These are phyloP conservation scores for Hemiprocne comata DNA, from an alignment of 2,113 vertebrate species.

Conservation along the genomic window DNA sequence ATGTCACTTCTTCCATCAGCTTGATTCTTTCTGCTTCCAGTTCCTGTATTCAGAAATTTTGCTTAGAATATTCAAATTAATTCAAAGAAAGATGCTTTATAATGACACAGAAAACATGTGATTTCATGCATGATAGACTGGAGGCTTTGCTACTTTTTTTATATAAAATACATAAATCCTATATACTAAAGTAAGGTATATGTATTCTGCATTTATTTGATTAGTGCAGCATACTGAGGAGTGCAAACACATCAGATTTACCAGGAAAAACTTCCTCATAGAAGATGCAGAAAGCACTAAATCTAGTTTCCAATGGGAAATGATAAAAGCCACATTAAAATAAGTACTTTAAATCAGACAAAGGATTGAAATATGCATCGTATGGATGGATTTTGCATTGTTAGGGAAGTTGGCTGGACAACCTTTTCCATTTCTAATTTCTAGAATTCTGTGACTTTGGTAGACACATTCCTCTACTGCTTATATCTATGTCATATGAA, in stretches of 20 bases:
- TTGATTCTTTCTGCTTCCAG: slow-evolving; percentile 84
- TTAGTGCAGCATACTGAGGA: neutral
- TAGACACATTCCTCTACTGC: neutral
- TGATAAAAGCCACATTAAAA: neutral
- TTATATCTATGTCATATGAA: neutral
- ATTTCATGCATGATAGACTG: neutral
- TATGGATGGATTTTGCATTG: neutral
- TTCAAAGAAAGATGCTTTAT: neutral
- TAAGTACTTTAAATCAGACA: neutral
- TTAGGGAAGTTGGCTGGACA: neutral
- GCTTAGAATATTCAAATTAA: neutral
- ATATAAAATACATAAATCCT: neutral
- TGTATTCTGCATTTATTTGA: neutral
- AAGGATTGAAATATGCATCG: neutral
- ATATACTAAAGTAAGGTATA: neutral
- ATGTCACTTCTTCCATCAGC: slow-evolving; percentile 83
- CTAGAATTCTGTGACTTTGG: neutral
- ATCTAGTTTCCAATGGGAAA: neutral
- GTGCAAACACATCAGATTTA: neutral
- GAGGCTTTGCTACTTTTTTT: neutral
- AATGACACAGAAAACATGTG: neutral
- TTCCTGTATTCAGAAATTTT: slow-evolving; percentile 70
- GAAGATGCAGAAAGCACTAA: neutral
- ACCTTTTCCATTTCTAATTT: slow-evolving; percentile 19
- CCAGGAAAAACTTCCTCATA: neutral